Conservation (phyloP, 2,797 vertebrate species). For the Pantherophis alleghaniensis region DNA sequence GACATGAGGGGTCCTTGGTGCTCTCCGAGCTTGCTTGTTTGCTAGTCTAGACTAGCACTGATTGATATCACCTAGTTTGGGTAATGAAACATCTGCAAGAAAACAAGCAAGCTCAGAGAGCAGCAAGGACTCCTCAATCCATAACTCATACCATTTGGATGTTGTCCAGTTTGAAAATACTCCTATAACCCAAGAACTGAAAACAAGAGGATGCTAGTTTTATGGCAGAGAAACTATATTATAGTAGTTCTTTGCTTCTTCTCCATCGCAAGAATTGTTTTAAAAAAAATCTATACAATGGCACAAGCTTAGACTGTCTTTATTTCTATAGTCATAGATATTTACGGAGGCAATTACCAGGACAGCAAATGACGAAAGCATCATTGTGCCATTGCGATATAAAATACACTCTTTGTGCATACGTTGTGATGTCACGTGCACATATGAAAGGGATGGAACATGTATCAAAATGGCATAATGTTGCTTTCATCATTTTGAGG, state of each 20-base stretch:
- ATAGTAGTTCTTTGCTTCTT: background rate
- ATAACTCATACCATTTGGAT: background rate
- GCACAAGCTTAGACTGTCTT: background rate
- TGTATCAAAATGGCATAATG: background rate
- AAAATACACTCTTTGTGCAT: background rate
- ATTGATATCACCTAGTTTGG: background rate
- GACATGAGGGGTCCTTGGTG: background rate
- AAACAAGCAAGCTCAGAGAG: background rate
- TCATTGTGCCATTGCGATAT: background rate
- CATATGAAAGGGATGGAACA: background rate
- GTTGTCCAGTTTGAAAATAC: background rate
- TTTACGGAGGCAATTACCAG: background rate
- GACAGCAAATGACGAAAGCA: background rate
- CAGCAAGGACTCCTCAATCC: background rate
- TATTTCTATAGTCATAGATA: background rate
- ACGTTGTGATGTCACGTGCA: background rate
- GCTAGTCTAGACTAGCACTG: background rate
- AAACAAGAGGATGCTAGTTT: background rate
- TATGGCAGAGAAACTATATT: background rate
- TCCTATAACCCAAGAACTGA: background rate
- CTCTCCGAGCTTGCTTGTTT: background rate
- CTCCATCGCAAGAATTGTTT: background rate
- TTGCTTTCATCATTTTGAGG: background rate
- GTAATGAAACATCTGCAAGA: background rate
- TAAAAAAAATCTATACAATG: background rate